A percentile compares a stretch with the other conserved stretches of the same genome.
phyloP scores from a whole-genome alignment of 2,888 invertebrate species.

The Scaeva pyrastri region DNA sequence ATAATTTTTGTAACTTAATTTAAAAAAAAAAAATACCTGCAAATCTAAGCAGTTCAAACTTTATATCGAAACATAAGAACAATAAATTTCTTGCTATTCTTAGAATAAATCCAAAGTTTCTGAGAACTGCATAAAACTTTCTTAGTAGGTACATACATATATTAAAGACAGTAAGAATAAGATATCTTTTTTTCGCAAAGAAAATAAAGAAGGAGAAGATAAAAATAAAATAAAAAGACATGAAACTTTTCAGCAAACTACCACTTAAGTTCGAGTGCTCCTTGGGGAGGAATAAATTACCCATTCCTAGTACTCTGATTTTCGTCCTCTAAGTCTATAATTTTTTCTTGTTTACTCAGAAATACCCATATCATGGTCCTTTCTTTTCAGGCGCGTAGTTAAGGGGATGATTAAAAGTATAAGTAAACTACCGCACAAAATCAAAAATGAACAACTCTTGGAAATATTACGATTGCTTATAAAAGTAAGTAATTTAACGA shows the following conservation, averaged over 20 bases:
- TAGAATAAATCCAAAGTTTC: neutral
- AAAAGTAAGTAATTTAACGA: no score
- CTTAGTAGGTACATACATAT: neutral
- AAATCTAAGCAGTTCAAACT: no score
- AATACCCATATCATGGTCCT: neutral
- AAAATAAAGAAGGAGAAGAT: neutral
- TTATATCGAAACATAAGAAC: neutral
- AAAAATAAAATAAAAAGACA: conserved; percentile 2
- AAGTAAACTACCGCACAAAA: no score
- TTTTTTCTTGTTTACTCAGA: conserved; percentile 15
- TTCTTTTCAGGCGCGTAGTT: neutral
- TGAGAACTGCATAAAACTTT: conserved; percentile 46
- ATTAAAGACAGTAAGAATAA: conserved; percentile 4
- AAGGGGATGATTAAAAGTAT: neutral
- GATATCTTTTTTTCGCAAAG: neutral
- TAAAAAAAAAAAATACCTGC: neutral
- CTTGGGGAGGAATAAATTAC: conserved; percentile 72
- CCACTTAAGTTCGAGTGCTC: conserved; percentile 68
- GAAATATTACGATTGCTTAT: no score
- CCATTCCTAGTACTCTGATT: conserved; percentile 20
- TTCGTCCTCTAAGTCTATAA: conserved; percentile 34
- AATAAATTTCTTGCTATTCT: neutral
- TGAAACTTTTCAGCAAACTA: conserved; percentile 48
- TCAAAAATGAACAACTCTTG: no score
- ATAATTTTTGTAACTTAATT: no score